Evolutionary conservation across 2,888 invertebrate species (phyloP).

Genomic region (Aleiodes leptofemur): DNA sequence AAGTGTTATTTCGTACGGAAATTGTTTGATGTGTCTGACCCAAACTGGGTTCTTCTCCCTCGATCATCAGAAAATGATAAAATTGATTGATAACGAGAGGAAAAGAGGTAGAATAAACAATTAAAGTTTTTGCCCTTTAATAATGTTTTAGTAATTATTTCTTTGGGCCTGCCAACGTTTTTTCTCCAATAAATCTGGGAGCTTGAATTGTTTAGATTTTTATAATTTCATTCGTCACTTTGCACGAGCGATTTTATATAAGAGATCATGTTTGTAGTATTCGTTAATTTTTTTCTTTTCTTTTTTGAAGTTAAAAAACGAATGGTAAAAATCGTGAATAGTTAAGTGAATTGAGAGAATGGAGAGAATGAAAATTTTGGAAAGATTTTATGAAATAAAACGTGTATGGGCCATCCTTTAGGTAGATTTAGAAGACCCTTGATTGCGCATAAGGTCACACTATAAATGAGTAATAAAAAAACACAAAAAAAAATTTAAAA

Average conservation of each 20-base stretch:
- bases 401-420: constrained; percentile 61
- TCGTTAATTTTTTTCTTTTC: neutral
- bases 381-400: constrained; percentile 14
- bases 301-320: neutral
- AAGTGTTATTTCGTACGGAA: constrained; percentile 25
- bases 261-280: neutral
- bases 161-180: too few relatives aligned
- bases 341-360: constrained; percentile 11
- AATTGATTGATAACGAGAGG: constrained; percentile 5
- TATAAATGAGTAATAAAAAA: constrained; percentile 64
- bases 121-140: too few relatives aligned
- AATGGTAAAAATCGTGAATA: constrained; percentile 10
- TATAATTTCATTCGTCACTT: too few relatives aligned
- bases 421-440: constrained; percentile 54
- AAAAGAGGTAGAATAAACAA: neutral
- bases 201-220: too few relatives aligned
- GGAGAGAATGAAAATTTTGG: constrained; percentile 3
- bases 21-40: constrained; percentile 18
- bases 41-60: neutral
- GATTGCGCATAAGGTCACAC: constrained; percentile 60
- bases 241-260: too few relatives aligned
- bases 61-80: constrained; percentile 5
- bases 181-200: too few relatives aligned
- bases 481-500: constrained; percentile 35
- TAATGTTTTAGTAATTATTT: too few relatives aligned